Percentiles rank a stretch among this genome's conserved stretches.
Evolutionary conservation across 2,113 vertebrate genomes (phyloP).

Genomic region (Mormyrus lacerda): DNA sequence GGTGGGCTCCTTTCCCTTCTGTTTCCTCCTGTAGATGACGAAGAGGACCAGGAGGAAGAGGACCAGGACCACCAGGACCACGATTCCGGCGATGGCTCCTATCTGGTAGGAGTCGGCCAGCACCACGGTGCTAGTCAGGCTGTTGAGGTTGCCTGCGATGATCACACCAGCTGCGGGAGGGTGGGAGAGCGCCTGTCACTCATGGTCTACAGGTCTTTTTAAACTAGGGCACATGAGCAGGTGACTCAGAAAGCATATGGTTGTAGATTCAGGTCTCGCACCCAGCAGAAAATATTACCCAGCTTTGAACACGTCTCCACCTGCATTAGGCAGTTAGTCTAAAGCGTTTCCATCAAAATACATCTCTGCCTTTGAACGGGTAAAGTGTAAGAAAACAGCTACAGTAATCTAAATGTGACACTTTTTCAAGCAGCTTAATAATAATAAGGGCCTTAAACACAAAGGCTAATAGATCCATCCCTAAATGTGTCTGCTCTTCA

Average conservation of each 20-base stretch:
- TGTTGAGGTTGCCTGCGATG: slow-evolving; percentile 83
- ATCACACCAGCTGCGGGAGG: slow-evolving; percentile 72
- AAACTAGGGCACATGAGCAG: not conserved
- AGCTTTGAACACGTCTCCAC: not conserved
- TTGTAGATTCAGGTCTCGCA: not conserved
- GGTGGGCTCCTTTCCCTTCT: slow-evolving; percentile 82
- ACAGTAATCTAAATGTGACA: not conserved
- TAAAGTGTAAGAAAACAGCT: not conserved
- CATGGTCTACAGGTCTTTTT: not conserved
- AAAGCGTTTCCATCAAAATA: not conserved
- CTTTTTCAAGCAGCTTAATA: not conserved
- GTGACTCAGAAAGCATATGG: not conserved
- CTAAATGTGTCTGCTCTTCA: not conserved
- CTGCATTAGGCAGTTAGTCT: not conserved
- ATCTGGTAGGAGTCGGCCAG: slow-evolving; percentile 89
- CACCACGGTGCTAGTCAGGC: slow-evolving; percentile 81
- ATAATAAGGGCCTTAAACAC: not conserved
- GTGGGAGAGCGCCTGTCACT: not conserved
- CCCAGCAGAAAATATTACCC: not conserved
- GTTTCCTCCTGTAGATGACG: slow-evolving; percentile 85
- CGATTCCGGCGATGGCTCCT: slow-evolving; percentile 81
- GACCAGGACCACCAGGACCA: slow-evolving; percentile 80
- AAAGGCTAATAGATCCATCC: not conserved
- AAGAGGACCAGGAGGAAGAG: slow-evolving; percentile 84
- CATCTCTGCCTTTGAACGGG: not conserved